Evolutionary conservation across 1,140 invertebrate genomes (phyloP), one percentile per base, ranked within the genome.

Genomic region (Drosophila nigromelanica): DNA sequence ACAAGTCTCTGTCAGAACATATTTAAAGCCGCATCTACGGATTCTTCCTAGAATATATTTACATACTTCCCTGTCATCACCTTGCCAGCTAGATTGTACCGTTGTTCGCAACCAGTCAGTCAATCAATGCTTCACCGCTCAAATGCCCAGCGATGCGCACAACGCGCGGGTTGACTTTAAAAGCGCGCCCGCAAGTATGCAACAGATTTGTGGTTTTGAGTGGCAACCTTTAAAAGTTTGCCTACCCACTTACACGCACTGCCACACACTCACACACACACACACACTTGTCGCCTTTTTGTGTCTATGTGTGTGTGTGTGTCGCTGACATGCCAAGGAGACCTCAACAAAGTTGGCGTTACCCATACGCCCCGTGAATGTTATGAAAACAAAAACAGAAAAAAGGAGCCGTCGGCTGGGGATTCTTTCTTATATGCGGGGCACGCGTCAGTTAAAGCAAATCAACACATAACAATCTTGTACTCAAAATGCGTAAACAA

Each of bases 401-500:
- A 12, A 62, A 45, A 79, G 62, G 51, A 58, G 39, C 52, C 50
- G 71, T 48, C 56, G 62, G 61, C 74, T 75, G 55, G 30, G 10
- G 39, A 51, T 43, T 61, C 47, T 77, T 87, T 86, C 82, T 82
- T 80, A 85, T 74, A 86, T 86, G 82, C 82, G 82, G 82, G 82
- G 82, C 82, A 86, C 82, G 82, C 82, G 86, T 89, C 82, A 86
- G 82, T 86, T 86, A 68, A 82, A 77, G 76, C 76, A 89, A 89
- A 89, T 89, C 83, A 89, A 89, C 83, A 89, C 83, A 89, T 89
- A 89, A 89, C 83, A 89, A 89, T 89, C 83, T 89, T 89, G 83
- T 89, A 89, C 83, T 89, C 87, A 89, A 89, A 89, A 89, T 89
- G 85, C 83, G 83, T 89, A 89, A 89, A 89, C 85, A 89, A 83